Percentiles rank a stretch among this genome's conserved stretches.
Conservation (phyloP, 2,888 invertebrate species). For the Erynnis tages region DNA sequence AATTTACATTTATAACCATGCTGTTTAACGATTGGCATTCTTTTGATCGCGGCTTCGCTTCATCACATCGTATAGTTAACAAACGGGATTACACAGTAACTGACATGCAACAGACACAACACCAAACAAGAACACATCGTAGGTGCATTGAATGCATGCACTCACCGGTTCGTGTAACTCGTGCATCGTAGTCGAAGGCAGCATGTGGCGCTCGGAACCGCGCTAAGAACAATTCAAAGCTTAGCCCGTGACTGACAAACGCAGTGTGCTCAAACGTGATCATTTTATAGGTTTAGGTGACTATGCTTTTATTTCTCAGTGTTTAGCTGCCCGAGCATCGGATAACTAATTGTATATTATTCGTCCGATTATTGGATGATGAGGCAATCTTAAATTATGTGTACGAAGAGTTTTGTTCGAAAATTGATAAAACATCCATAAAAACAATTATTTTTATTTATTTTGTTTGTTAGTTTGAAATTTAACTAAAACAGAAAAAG, state of each 20-base stretch:
- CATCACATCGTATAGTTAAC: constrained; percentile 26
- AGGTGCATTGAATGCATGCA: constrained; percentile 40
- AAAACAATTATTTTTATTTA: too few species aligned
- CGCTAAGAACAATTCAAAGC: constrained; percentile 61
- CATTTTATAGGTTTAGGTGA: too few species aligned
- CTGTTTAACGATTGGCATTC: constrained; percentile 14
- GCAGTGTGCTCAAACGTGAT: constrained; percentile 18
- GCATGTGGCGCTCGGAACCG: constrained; percentile 76
- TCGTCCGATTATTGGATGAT: too few species aligned
- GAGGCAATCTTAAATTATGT: too few species aligned
- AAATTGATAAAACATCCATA: too few species aligned
- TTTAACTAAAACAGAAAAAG: too few species aligned
- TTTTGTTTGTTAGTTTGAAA: too few species aligned
- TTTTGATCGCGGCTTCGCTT: constrained; percentile 1
- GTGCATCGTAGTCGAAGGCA: constrained; percentile 81
- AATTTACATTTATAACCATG: constrained; percentile 8
- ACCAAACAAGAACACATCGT: constrained; percentile 24
- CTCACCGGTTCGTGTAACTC: constrained; percentile 82
- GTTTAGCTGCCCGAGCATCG: too few species aligned
- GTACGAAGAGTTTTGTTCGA: too few species aligned
- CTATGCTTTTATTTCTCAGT: too few species aligned
- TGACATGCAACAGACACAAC: constrained; percentile 26
- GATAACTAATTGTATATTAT: too few species aligned
- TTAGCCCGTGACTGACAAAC: constrained; percentile 19
- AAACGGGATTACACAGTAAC: constrained; percentile 12